phyloP scores from a whole-genome alignment of 64 coral and sea anemone species.

The Platygyra sinensis region DNA sequence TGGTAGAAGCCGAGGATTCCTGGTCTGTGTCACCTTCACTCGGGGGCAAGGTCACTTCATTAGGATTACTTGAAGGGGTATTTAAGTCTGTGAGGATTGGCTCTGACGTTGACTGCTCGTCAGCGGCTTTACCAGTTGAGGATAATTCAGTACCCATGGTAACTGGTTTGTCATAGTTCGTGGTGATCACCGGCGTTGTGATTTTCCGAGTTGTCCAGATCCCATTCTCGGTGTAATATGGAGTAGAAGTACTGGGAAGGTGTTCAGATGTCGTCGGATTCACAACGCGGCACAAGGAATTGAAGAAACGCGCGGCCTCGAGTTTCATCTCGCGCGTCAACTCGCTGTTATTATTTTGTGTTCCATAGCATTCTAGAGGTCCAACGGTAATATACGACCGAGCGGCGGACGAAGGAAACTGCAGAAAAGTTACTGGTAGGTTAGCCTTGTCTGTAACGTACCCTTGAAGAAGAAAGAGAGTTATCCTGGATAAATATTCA shows the following conservation, averaged over 20 bases:
- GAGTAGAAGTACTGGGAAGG: neutral
- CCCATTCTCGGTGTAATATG: neutral
- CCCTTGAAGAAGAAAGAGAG: slow-evolving; percentile 28
- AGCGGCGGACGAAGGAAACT: neutral
- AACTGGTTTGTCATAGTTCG: neutral
- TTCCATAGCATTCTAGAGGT: slow-evolving; percentile 50
- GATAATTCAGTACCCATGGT: neutral
- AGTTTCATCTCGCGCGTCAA: neutral
- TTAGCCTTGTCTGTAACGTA: slow-evolving; percentile 36
- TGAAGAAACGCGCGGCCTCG: neutral
- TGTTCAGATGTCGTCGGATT: neutral
- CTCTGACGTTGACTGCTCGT: neutral
- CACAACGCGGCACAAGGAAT: neutral
- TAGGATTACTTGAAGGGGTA: neutral
- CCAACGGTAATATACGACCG: slow-evolving; percentile 43
- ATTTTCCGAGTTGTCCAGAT: neutral
- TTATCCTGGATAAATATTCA: no score
- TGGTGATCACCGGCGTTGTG: neutral
- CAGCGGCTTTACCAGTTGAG: neutral
- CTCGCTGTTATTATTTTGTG: neutral
- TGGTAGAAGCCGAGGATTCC: neutral
- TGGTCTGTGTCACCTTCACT: neutral
- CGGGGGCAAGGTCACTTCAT: neutral
- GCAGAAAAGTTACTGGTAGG: neutral
- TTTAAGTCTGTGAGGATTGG: neutral